Evolutionary conservation across 2,888 invertebrate species (phyloP).

Genomic region (Nephrocerus scutellatus): DNA sequence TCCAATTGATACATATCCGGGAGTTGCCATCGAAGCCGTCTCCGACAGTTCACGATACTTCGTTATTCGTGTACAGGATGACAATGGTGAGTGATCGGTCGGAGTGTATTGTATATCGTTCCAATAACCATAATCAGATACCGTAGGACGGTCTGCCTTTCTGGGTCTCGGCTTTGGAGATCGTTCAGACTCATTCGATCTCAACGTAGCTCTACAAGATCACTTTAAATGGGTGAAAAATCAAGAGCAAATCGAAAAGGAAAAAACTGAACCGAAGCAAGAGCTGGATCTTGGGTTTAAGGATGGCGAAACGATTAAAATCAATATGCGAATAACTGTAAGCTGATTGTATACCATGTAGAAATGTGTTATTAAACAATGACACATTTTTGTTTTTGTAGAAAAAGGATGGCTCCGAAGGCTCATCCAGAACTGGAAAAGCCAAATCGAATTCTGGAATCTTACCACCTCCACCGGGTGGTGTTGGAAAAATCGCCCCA

Average conservation of each 20-base stretch:
- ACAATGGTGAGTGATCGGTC: slow-evolving; percentile 61
- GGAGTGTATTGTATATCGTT: slow-evolving; percentile 1
- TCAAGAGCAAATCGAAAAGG: slow-evolving; percentile 71
- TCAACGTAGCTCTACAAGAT: slow-evolving; percentile 97
- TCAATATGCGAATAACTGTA: slow-evolving; percentile 95
- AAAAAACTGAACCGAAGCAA: slow-evolving; percentile 66
- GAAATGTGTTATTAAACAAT: too few relatives aligned
- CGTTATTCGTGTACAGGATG: slow-evolving; percentile 90
- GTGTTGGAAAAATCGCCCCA: slow-evolving; percentile 61
- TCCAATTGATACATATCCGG: slow-evolving; percentile 93
- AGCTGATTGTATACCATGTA: too few relatives aligned
- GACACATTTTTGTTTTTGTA: slow-evolving; percentile 45
- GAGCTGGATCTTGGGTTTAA: slow-evolving; percentile 95
- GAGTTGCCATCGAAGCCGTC: slow-evolving; percentile 89
- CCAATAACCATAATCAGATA: background rate
- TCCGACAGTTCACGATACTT: slow-evolving; percentile 97
- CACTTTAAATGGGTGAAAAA: slow-evolving; percentile 93
- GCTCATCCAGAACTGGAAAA: slow-evolving; percentile 57
- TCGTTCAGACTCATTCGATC: slow-evolving; percentile 95
- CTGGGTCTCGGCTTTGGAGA: slow-evolving; percentile 97
- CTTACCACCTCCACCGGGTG: slow-evolving; percentile 80
- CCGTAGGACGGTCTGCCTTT: slow-evolving; percentile 78
- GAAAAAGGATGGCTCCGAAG: slow-evolving; percentile 85
- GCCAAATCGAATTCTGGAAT: slow-evolving; percentile 55
- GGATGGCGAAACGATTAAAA: slow-evolving; percentile 98